Base-by-base conservation (phyloP, 64 coral and sea anemone genomes). In the Montipora sp. region DNA sequence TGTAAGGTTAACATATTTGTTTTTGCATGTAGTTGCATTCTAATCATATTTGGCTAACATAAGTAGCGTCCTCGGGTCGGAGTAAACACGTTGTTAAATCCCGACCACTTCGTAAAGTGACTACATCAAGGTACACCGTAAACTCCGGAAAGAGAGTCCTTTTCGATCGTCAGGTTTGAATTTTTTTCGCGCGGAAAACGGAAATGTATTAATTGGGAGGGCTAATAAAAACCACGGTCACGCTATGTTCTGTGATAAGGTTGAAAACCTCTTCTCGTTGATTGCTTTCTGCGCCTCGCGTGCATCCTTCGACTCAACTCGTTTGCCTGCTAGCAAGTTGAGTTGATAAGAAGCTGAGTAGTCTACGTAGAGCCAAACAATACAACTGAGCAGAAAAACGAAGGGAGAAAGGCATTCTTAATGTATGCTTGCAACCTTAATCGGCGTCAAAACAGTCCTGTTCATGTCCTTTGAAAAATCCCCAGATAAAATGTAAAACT, bases 21-120 rank as follows among this genome's bases (percentile, higher is more conserved):
- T 85, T 85, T 85, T 71, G 60, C 82, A 51, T 85, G 82, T 85
- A 70, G 82, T 47, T 72, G 82, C 82, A 85, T 85, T 85, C 82
- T 85, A 85, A 72, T 85, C 82, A 85, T 85, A 83, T 83, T 83
- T 83, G 80, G 36, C 60, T 5, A 71, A 49, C 82, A 85, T 72
- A 85, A 85, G 82, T 71, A 85, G 82, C 66, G 82, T 85, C 43
- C 66, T 50, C 82, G 68, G 61, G 44, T 63, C 63, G 82, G n/a
- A 8, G 66, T 85, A 85, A 85, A 85, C 82, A 85, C 36, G 4
- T 3, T 22, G 45, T 50, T 69, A 18, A 66, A 71, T 71, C 82
- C 82, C 23, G 82, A 85, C 48, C 66, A 47, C 47, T n/a, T 3
- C 45, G 45, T 44, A 51, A 82, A 65, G 19, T n/a, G 46, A 48